Evolutionary conservation across 2,888 invertebrate species (phyloP).

Genomic region (Aphidoletes aphidimyza): DNA sequence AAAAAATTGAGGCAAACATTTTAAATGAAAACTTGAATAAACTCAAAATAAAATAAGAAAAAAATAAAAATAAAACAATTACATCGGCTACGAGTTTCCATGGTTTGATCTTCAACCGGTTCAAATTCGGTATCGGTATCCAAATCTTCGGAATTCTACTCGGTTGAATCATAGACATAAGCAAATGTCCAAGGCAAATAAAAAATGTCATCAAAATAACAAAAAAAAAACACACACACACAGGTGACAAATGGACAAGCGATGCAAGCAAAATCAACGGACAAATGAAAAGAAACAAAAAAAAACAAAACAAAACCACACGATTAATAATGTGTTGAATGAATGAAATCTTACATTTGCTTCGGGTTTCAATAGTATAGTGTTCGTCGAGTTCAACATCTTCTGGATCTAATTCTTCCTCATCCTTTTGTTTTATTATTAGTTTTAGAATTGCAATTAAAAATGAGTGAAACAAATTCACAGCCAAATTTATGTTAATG

Average conservation of each 20-base stretch:
- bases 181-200: background rate
- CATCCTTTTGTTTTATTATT: conserved; percentile 75
- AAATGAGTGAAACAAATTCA: conserved; percentile 41
- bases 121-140: conserved; percentile 78
- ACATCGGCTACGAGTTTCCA: conserved; percentile 76
- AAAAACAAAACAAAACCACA: conserved; percentile 55
- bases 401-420: conserved; percentile 88
- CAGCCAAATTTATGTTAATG: too few relatives aligned
- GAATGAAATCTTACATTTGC: conserved; percentile 79
- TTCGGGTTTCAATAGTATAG: conserved; percentile 87
- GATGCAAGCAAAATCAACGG: too few relatives aligned
- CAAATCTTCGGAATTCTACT: conserved; percentile 75
- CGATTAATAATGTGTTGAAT: conserved; percentile 12
- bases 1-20: conserved; percentile 21
- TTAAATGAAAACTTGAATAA: conserved; percentile 56
- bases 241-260: conserved; percentile 58
- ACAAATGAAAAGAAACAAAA: conserved; percentile 57
- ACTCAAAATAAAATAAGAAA: conserved; percentile 57
- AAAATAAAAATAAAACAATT: conserved; percentile 64
- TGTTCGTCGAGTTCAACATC: conserved; percentile 89
- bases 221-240: conserved; percentile 59
- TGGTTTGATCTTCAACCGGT: conserved; percentile 75
- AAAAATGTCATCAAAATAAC: conserved; percentile 54
- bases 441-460: background rate
- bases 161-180: conserved; percentile 57